Conservation (phyloP, 2,113 vertebrate genomes). For the Ochotona curzoniae region DNA sequence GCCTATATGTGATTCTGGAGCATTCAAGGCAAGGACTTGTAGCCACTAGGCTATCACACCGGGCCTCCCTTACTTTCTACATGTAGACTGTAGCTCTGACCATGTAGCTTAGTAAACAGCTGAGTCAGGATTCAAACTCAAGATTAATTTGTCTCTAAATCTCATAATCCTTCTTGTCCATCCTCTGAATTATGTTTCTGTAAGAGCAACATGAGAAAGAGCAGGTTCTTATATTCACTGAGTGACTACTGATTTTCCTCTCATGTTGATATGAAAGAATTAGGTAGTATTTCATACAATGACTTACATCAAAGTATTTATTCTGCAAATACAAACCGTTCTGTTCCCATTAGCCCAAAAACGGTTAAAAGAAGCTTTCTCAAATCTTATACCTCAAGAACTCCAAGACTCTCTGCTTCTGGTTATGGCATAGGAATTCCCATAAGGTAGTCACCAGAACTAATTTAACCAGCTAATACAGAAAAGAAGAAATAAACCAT, state of each 20-base stretch:
- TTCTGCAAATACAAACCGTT: not conserved
- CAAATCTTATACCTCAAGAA: constrained; percentile 17
- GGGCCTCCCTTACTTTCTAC: not conserved
- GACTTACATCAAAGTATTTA: not conserved
- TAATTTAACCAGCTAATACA: constrained; percentile 70
- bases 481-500: constrained; percentile 72
- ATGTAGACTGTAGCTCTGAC: not conserved
- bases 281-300: not conserved
- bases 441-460: constrained; percentile 75
- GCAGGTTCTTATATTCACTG: not conserved
- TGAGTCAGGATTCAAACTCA: not conserved
- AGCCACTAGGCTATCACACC: too few relatives aligned
- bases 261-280: not conserved
- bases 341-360: not conserved
- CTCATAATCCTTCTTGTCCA: not conserved
- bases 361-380: constrained; percentile 56
- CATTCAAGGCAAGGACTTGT: too few relatives aligned
- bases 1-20: too few relatives aligned
- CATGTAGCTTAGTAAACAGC: not conserved
- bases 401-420: constrained; percentile 62
- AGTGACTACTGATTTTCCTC: not conserved
- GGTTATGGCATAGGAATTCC: constrained; percentile 54
- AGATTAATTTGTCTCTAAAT: not conserved
- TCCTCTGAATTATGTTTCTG: not conserved
- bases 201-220: not conserved